Evolutionary conservation across 2,797 vertebrate species (phyloP).

Genomic region (Miichthys miiuy): DNA sequence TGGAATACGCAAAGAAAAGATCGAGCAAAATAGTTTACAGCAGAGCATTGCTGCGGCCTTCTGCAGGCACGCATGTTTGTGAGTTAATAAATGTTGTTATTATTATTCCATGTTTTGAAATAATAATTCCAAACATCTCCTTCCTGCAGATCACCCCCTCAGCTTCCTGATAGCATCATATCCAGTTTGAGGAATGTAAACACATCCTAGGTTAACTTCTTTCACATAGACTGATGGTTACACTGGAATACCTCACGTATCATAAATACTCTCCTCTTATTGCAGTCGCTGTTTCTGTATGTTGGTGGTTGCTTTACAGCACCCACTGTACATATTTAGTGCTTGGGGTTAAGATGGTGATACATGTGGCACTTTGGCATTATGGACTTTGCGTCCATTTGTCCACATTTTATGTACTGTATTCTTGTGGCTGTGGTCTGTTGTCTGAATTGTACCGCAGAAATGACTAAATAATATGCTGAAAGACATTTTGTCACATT

Average conservation of each 20-base stretch:
- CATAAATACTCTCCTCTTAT: constrained; percentile 29
- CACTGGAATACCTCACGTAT: constrained; percentile 18
- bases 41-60: no score
- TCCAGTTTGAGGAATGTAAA: constrained; percentile 75
- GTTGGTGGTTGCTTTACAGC: constrained; percentile 29
- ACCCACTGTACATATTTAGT: neutral
- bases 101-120: no score
- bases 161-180: constrained; percentile 67
- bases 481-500: neutral
- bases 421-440: neutral
- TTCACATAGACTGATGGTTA: constrained; percentile 29
- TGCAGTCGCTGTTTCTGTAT: constrained; percentile 19
- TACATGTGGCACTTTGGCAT: neutral
- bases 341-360: neutral
- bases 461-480: neutral
- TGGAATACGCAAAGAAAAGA: neutral
- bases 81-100: no score
- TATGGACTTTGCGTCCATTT: neutral
- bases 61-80: constrained; percentile 32
- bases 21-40: no score
- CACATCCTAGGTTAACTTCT: constrained; percentile 23
- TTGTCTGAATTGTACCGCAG: neutral
- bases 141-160: constrained; percentile 34
- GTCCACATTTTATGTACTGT: neutral
- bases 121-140: constrained; percentile 42